Percentiles rank a stretch among this genome's conserved stretches.
These are phyloP conservation scores for Hippoglossus stenolepis DNA, from an alignment of 2,113 vertebrate genomes.

Conservation along the genomic window DNA sequence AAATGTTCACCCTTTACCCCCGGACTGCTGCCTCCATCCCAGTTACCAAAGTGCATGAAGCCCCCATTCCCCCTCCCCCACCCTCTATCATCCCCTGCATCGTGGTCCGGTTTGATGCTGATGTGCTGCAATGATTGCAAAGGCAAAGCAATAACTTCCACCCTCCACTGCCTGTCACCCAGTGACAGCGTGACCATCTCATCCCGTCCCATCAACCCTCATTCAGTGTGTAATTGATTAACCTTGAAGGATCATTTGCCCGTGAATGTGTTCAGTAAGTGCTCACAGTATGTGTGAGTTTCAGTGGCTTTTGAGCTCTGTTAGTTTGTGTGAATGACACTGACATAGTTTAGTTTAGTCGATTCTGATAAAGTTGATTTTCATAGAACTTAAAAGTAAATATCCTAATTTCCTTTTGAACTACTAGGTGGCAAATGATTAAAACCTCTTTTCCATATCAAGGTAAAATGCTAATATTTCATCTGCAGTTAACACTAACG, in stretches of 20 bases:
- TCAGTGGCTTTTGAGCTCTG: slow-evolving; percentile 20
- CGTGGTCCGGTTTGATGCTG: slow-evolving; percentile 68
- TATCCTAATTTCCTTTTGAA: slow-evolving; percentile 56
- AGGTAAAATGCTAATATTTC: slow-evolving; percentile 50
- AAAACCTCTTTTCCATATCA: slow-evolving; percentile 51
- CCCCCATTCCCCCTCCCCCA: not conserved
- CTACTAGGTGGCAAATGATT: slow-evolving; percentile 67
- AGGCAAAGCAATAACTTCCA: slow-evolving; percentile 70
- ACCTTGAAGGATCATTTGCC: slow-evolving; percentile 63
- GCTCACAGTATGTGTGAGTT: slow-evolving; percentile 27
- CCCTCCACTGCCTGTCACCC: slow-evolving; percentile 26
- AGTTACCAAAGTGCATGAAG: slow-evolving; percentile 73
- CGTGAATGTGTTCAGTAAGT: slow-evolving; percentile 22
- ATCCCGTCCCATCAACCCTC: slow-evolving; percentile 63
- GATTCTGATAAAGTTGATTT: slow-evolving; percentile 12
- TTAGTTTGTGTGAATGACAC: slow-evolving; percentile 21
- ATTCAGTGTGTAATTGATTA: slow-evolving; percentile 60
- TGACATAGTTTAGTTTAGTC: slow-evolving; percentile 17
- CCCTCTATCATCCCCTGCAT: slow-evolving; percentile 55
- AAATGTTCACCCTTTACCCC: slow-evolving; percentile 45
- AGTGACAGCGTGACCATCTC: slow-evolving; percentile 51
- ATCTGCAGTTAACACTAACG: slow-evolving; percentile 18
- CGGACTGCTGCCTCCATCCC: slow-evolving; percentile 32
- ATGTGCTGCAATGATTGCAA: slow-evolving; percentile 81
- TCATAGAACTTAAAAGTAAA: slow-evolving; percentile 40